phyloP scores from a whole-genome alignment of 2,888 invertebrate species.

The Apeira syringaria region DNA sequence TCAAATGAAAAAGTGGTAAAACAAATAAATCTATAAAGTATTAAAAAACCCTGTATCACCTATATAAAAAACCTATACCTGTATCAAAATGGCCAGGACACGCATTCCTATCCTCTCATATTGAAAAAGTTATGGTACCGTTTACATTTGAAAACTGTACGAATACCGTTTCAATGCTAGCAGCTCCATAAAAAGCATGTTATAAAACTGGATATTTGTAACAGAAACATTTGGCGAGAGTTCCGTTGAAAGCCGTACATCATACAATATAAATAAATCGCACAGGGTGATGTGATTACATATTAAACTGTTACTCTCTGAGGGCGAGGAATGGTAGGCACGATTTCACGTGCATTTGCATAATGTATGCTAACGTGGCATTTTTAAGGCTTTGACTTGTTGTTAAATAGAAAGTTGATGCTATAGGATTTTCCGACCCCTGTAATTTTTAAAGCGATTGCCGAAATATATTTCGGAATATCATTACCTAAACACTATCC shows the following conservation, averaged over 20 bases:
- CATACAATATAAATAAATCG: conserved; percentile 25
- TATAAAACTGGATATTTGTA: not conserved
- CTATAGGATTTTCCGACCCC: conserved; percentile 21
- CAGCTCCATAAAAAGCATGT: conserved; percentile 4
- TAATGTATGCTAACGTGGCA: conserved; percentile 28
- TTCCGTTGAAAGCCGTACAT: conserved; percentile 8
- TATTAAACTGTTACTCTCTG: conserved; percentile 28
- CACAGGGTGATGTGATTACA: conserved; percentile 28
- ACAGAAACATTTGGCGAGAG: not conserved
- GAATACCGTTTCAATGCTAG: conserved; percentile 12
- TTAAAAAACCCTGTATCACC: too few relatives aligned
- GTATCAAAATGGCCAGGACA: not conserved
- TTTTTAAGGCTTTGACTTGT: conserved; percentile 29
- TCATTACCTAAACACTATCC: too few relatives aligned
- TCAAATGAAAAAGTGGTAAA: too few relatives aligned
- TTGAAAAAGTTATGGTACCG: conserved; percentile 2
- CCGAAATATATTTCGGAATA: too few relatives aligned
- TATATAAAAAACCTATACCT: too few relatives aligned
- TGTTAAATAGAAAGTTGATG: conserved; percentile 18
- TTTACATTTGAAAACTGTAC: conserved; percentile 15
- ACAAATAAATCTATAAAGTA: too few relatives aligned
- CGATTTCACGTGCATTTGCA: conserved; percentile 28
- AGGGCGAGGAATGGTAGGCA: conserved; percentile 21
- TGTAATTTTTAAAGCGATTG: too few relatives aligned
- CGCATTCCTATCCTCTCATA: not conserved